Evolutionary conservation across 2,888 invertebrate species (phyloP).

Genomic region (Agapostemon virescens): DNA sequence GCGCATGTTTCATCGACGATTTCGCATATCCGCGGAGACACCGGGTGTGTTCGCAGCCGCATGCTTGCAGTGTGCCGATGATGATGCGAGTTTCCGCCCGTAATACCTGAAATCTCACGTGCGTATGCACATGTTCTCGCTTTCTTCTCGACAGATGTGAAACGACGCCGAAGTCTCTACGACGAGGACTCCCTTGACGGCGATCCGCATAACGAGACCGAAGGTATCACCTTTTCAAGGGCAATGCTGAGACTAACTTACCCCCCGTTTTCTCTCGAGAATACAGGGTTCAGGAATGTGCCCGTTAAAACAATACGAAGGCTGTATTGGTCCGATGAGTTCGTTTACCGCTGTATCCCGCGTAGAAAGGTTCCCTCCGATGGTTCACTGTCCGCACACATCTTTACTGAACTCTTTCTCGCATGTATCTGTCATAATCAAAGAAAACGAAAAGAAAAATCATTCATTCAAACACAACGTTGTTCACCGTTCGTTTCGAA

Average conservation of each 20-base stretch:
- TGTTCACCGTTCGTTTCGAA: background rate
- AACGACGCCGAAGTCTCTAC: constrained; percentile 78
- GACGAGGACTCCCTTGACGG: constrained; percentile 79
- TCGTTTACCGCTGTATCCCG: constrained; percentile 1
- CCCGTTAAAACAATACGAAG: background rate
- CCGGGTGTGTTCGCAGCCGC: constrained; percentile 33
- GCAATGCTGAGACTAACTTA: constrained; percentile 45
- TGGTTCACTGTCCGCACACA: background rate
- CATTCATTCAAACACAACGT: background rate
- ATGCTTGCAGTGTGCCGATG: constrained; percentile 44
- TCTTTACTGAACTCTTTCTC: background rate
- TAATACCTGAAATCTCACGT: constrained; percentile 63
- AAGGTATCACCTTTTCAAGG: constrained; percentile 74
- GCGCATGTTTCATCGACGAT: constrained; percentile 33
- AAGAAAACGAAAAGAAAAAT: background rate
- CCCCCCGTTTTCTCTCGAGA: constrained; percentile 19
- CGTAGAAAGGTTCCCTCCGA: background rate
- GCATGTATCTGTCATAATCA: background rate
- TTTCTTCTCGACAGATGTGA: constrained; percentile 79
- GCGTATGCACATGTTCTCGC: constrained; percentile 69
- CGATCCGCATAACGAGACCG: constrained; percentile 77
- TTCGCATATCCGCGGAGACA: background rate
- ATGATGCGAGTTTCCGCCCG: constrained; percentile 37
- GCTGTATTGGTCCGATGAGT: background rate
- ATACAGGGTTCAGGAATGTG: background rate